phyloP scores from a whole-genome alignment of 2,888 invertebrate species.

The Sinhomidia bicolor region DNA sequence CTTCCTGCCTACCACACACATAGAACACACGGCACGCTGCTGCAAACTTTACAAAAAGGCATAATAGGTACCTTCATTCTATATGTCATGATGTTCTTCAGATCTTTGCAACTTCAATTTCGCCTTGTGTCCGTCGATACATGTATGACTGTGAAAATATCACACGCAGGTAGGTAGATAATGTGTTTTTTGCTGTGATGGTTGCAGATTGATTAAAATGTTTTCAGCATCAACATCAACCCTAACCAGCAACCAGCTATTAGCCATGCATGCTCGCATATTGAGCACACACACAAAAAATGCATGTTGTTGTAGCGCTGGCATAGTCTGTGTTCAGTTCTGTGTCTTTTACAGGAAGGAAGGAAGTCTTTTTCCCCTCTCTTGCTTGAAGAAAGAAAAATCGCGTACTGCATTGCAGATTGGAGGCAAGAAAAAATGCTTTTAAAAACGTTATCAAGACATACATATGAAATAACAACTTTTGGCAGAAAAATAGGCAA shows the following conservation, averaged over 20 bases:
- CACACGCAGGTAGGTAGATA: too few species aligned
- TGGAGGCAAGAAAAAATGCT: neutral
- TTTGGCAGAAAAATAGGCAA: constrained; percentile 41
- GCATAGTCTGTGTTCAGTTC: neutral
- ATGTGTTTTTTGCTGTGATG: constrained; percentile 5
- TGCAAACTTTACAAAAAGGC: constrained; percentile 6
- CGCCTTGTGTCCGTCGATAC: neutral
- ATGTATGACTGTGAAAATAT: neutral
- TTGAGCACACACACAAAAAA: constrained; percentile 59
- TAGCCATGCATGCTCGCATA: constrained; percentile 64
- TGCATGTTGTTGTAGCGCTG: neutral
- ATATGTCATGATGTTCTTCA: neutral
- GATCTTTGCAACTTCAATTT: neutral
- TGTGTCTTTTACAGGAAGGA: constrained; percentile 64
- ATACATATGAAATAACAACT: constrained; percentile 31
- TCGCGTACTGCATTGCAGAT: neutral
- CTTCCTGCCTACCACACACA: constrained; percentile 28
- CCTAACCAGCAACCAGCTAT: constrained; percentile 14
- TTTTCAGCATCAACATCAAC: neutral
- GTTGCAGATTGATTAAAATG: constrained; percentile 37
- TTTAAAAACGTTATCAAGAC: constrained; percentile 16
- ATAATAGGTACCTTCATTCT: too few species aligned
- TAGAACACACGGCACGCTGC: constrained; percentile 26
- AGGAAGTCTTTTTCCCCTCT: constrained; percentile 48
- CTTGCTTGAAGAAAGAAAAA: neutral